Base-by-base conservation (phyloP, 64 coral and sea anemone species). In the Acropora tenuis region DNA sequence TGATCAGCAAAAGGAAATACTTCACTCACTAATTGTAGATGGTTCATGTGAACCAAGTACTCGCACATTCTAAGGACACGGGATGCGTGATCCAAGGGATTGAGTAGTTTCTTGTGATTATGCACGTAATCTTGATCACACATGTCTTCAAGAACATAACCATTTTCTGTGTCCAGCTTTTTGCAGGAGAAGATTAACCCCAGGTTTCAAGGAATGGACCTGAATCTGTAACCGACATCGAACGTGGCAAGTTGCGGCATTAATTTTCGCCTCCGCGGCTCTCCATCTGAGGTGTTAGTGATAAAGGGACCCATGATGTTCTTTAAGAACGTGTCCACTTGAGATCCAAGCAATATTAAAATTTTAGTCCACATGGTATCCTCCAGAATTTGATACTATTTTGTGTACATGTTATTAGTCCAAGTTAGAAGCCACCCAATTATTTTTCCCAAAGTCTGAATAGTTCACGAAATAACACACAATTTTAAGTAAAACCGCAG, bases 41-140 rank as follows among this genome's bases (percentile, higher is more conserved):
- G 84, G 69, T 93, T 93, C 92, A 88, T 93, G 69, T 84, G 81
- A 6, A 63, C 59, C 42, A 66, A 42, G 57, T 84, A 4, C 52
- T 55, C 9, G 6, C 57, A 55, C n/a, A 84, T 61, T 11, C 12
- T 30, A 44, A 84, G 60, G 60, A 84, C 13, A 11, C 81, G 41
- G 59, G 81, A 65, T 18, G 19, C 18, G 53, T 84, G 81, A 45
- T 66, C 53, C 57, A 84, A 45, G 53, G 81, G 81, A 69, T 84
- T 84, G 41, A 77, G 45, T 4, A 4, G 9, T 9, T 77, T 77
- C 80, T 77, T 77, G 75, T 77, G 75, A 43, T 77, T 77, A 45
- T 77, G 75, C 10, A 77, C 48, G 15, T 84, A 61, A 45, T 84
- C 81, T 45, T 84, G 81, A 59, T 84, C 81, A 16, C 81, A 20